phyloP scores from a whole-genome alignment of 2,113 vertebrate genomes.

The Hemiscyllium ocellatum region DNA sequence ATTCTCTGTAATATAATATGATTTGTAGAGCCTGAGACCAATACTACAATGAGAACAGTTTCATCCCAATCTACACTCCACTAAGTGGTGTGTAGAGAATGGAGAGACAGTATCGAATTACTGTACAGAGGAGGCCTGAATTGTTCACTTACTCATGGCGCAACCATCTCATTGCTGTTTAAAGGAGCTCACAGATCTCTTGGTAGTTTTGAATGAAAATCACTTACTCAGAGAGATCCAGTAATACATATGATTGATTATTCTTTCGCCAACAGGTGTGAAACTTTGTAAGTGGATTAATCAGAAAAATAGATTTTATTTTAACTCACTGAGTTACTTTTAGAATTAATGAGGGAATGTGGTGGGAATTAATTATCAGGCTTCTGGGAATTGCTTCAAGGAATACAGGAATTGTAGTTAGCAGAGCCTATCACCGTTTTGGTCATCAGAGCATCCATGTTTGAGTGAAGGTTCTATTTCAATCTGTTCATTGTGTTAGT shows the following conservation, averaged over 20 bases:
- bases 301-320: background rate
- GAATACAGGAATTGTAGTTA: background rate
- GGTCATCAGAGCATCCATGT: too few relatives aligned
- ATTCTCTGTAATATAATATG: background rate
- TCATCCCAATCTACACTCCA: background rate
- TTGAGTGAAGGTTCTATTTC: background rate
- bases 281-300: background rate
- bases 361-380: background rate
- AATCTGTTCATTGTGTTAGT: background rate
- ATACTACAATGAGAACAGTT: background rate
- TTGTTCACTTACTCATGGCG: background rate
- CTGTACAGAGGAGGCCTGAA: too few relatives aligned
- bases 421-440: background rate
- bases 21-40: background rate
- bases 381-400: background rate
- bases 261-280: background rate
- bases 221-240: background rate
- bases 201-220: background rate
- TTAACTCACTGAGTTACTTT: background rate
- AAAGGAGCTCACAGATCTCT: background rate
- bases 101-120: background rate
- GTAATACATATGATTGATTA: background rate
- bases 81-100: background rate
- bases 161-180: background rate
- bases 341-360: background rate